Base-by-base conservation (phyloP, 2,888 invertebrate species). In the Mythimna vitellina region DNA sequence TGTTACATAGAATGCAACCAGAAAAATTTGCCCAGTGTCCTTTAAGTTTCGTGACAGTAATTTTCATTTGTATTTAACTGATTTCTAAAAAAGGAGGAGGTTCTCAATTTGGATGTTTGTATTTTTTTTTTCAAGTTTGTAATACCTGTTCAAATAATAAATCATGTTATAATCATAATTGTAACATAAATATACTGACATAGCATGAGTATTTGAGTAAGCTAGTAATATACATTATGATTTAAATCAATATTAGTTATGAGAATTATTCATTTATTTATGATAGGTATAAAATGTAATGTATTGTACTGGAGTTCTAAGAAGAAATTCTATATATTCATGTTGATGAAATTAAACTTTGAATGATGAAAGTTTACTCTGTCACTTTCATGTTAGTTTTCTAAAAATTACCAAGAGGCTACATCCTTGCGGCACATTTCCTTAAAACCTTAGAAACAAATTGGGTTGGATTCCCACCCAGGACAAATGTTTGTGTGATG, bases 151-250 rank as follows among this genome's bases (percentile, higher is more conserved):
- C 63, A 56, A 63, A 58, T 58, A 77, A 12, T n/a, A 70, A 53
- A 57, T 32, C 71, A 78, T 70, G 32, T 14, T n/a, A 51, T 70
- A 78, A n/a, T 38, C 29, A 12, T 35, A 20, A 53, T 63, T 71
- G 20, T 61, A 7, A 25, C n/a, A 42, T 25, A 63, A 46, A 12
- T 51, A 29, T 71, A 29, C 35, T 63, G 62, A 70, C 2, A 0
- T 51, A 53, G 32, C 29, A 58, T 63, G 57, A 78, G 25, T 32
- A 5, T 29, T 53, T 78, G 57, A 78, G 25, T 32, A 5, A 32
- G 56, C 49, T 29, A 42, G 20, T 46, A 57, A 22, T 25, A 10
- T 35, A 29, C 58, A 6, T 29, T 29, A 46, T 29, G 8, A 1
- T 29, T 57, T 29, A 20, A 56, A 57, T 35, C n/a, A 66, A 73